Base-by-base conservation (phyloP, 2,888 invertebrate species). In the Byasa hedistus region DNA sequence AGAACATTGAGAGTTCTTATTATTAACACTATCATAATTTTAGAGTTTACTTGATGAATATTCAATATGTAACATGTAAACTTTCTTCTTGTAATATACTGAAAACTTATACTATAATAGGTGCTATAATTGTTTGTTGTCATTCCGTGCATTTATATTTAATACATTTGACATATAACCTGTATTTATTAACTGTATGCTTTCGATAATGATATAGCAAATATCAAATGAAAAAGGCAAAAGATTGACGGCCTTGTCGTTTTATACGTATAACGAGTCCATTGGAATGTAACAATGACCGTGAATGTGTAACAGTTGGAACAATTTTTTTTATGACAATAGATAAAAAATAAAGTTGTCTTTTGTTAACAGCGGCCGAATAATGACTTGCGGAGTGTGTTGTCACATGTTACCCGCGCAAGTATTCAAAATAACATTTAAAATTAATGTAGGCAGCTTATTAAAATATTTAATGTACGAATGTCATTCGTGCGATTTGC, bases 231-330 rank as follows among this genome's bases (percentile, higher is more conserved):
- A 69, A 70, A n/a, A 68, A 68, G 51, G 58, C 65, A 60, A 64
- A 61, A 59, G 68, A 67, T 64, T 69, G 65, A 61, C 78, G 82
- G 75, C 86, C 86, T 86, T 84, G 86, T 75, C 73, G 70, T 72
- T 75, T 72, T 77, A 79, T 76, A 58, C 62, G 39, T 66, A 63
- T 63, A 66, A 66, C 66, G 32, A 76, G 69, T 73, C 75, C 75
- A 71, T 65, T 77, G 83, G 84, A 84, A 86, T 86, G 84, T 81
- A 78, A 74, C 75, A 79, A 75, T 77, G 85, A 73, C 84, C 86
- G 77, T 85, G 84, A 82, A 78, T 80, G 71, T 76, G 68, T 67
- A 64, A 67, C 27, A 60, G 59, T 64, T 56, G 54, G 60, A 54
- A 59, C 22, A 59, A 63, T 66, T 58, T 39, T 48, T 66, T 66